Conservation (phyloP, 2,113 vertebrate genomes). For the Salvator merianae region DNA sequence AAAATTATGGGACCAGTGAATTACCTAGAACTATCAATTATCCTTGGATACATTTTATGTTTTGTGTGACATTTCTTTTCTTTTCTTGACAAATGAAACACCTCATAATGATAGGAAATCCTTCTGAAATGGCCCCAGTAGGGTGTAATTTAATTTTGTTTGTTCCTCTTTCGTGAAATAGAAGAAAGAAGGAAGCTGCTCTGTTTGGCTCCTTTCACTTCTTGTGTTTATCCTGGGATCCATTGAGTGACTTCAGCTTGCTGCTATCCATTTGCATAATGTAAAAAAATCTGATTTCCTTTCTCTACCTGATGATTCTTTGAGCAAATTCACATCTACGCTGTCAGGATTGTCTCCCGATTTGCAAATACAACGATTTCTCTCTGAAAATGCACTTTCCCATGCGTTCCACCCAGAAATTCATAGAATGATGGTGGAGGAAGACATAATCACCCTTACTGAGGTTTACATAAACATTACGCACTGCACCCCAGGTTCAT, state of each 20-base stretch:
- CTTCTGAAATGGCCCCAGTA: background rate
- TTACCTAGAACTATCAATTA: background rate
- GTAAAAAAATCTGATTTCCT: background rate
- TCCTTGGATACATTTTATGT: background rate
- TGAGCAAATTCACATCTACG: background rate
- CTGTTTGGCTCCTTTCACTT: background rate
- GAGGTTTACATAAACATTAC: no score
- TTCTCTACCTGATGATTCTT: background rate
- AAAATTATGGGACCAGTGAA: background rate
- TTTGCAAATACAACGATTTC: background rate
- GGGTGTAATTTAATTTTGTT: conserved; percentile 10
- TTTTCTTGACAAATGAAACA: conserved; percentile 17
- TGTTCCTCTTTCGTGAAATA: background rate
- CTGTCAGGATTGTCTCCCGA: background rate
- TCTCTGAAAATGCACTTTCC: background rate
- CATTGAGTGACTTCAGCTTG: background rate
- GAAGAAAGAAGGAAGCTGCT: background rate
- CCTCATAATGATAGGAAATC: conserved; percentile 27
- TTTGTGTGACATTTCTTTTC: background rate
- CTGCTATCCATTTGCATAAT: background rate
- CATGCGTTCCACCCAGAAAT: no score
- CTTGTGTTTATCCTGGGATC: background rate
- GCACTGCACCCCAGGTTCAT: no score
- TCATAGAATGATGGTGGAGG: no score
- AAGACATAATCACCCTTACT: no score